Percentiles rank a stretch among this genome's conserved stretches.
Evolutionary conservation across 2,113 vertebrate genomes (phyloP).

Genomic region (Planiliza haematocheilus): DNA sequence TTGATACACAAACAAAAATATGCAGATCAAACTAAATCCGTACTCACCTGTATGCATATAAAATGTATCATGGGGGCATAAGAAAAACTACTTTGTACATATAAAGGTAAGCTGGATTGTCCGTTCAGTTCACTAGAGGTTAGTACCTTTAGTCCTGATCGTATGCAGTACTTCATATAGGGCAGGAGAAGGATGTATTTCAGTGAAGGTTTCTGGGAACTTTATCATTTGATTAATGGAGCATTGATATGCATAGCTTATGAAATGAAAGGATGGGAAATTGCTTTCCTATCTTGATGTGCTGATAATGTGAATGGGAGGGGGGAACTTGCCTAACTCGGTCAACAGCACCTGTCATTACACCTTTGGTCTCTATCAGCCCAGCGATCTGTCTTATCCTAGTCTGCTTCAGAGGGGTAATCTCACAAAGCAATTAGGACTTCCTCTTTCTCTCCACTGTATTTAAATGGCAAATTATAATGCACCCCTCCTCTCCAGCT

Average conservation of each 20-base stretch:
- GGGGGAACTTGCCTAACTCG: constrained; percentile 67
- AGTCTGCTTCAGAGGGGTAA: constrained; percentile 65
- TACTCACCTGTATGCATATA: not conserved
- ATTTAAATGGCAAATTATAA: constrained; percentile 75
- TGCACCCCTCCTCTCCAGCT: constrained; percentile 55
- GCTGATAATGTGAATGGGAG: constrained; percentile 76
- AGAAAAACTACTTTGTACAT: no score
- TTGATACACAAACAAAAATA: not conserved
- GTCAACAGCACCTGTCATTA: constrained; percentile 81
- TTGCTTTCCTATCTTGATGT: constrained; percentile 76
- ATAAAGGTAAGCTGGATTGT: constrained; percentile 14
- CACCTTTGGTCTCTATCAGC: constrained; percentile 75
- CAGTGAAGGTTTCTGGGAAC: constrained; percentile 60
- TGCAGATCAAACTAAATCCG: constrained; percentile 6
- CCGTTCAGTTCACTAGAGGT: constrained; percentile 13
- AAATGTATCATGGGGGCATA: no score
- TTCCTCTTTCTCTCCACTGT: constrained; percentile 59
- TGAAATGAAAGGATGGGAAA: constrained; percentile 75
- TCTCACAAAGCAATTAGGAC: constrained; percentile 76
- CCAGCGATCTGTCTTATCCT: constrained; percentile 68
- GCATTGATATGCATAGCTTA: constrained; percentile 78
- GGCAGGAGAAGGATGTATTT: constrained; percentile 58
- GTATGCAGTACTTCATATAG: constrained; percentile 25
- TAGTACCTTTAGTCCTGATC: constrained; percentile 47
- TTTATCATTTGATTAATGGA: constrained; percentile 81